These are phyloP conservation scores for Leptodactylus fuscus DNA, from an alignment of 2,113 vertebrate species.

Conservation along the genomic window DNA sequence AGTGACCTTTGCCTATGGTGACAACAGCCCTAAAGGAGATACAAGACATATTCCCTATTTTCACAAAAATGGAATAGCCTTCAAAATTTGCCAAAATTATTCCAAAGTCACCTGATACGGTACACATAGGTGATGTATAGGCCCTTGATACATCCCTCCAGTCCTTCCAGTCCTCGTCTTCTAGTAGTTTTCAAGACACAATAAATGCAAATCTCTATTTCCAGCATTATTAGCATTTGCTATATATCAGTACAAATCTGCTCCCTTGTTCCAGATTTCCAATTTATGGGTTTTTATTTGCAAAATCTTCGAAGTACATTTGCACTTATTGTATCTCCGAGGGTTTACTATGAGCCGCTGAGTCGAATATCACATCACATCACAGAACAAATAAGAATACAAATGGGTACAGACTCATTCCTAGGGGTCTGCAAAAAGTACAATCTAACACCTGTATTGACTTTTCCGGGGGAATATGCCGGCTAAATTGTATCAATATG, in stretches of 20 bases:
- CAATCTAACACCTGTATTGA: slow-evolving; percentile 32
- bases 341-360: neutral
- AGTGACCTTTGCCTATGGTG: no score
- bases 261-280: slow-evolving; percentile 26
- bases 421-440: neutral
- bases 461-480: neutral
- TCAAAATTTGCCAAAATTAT: no score
- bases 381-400: neutral
- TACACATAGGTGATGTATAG: no score
- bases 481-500: slow-evolving; percentile 30
- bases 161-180: no score
- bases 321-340: neutral
- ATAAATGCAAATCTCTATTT: no score
- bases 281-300: neutral
- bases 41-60: no score
- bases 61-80: no score
- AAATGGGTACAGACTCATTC: neutral
- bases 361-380: neutral
- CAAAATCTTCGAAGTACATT: neutral
- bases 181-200: no score
- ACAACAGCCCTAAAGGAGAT: no score
- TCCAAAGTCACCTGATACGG: no score
- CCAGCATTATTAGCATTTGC: slow-evolving; percentile 28
- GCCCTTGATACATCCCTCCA: no score
- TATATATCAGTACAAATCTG: neutral